Evolutionary conservation across 2,113 vertebrate species (phyloP).

Genomic region (Aldabrachelys gigantea): DNA sequence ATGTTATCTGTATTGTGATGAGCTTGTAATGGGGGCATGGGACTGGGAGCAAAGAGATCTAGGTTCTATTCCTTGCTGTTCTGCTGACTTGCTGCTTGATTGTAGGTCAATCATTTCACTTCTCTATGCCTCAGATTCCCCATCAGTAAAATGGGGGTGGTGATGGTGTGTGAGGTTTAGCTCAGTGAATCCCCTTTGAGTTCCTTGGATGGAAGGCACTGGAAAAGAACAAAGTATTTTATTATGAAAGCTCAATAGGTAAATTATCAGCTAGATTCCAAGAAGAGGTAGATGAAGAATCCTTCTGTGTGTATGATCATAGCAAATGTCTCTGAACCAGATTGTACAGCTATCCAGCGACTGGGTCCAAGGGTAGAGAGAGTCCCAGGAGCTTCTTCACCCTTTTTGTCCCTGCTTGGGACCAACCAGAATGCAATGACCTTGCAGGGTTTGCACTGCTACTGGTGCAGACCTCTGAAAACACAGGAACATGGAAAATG

Average conservation of each 20-base stretch:
- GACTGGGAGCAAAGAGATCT: neutral
- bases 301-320: rapidly evolving
- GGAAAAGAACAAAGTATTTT: neutral
- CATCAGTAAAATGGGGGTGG: neutral
- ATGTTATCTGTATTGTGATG: neutral
- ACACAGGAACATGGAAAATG: neutral
- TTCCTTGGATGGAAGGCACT: neutral
- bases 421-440: neutral
- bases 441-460: neutral
- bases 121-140: neutral
- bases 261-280: neutral
- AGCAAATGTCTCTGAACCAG: neutral
- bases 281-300: neutral
- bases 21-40: neutral
- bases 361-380: neutral
- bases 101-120: neutral
- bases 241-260: neutral
- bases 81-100: neutral
- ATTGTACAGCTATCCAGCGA: neutral
- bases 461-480: neutral
- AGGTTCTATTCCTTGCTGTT: neutral
- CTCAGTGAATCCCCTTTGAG: neutral
- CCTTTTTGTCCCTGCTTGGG: neutral
- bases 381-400: neutral
- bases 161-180: neutral